A percentile compares a stretch with the other conserved stretches of the same genome.
phyloP scores from a whole-genome alignment of 2,797 vertebrate species.

The Phataginus tetradactyla region DNA sequence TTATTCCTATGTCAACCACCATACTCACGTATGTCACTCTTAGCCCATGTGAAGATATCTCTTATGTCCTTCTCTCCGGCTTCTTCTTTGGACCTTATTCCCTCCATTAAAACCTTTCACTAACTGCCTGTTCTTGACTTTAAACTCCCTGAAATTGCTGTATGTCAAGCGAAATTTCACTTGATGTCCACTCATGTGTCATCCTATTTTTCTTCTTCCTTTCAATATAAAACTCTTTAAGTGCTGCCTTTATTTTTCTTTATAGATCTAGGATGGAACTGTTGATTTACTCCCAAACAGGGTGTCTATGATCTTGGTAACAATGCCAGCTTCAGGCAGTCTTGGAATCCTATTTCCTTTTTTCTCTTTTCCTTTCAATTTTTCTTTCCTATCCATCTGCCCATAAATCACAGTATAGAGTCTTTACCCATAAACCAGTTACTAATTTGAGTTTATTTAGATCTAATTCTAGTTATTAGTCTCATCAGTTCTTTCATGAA shows the following conservation, averaged over 20 bases:
- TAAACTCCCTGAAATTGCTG: background rate
- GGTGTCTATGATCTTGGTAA: background rate
- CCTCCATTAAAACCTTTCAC: background rate
- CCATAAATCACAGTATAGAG: background rate
- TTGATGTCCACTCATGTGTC: background rate
- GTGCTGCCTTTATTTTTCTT: background rate
- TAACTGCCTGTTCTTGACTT: background rate
- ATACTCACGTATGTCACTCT: rapidly evolving
- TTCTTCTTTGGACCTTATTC: background rate
- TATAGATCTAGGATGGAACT: background rate
- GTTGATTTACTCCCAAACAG: background rate
- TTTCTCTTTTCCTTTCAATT: too few relatives aligned
- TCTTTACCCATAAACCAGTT: background rate
- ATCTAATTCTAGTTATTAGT: background rate
- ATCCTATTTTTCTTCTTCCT: background rate
- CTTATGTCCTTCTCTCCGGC: background rate
- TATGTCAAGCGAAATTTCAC: background rate
- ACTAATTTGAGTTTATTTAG: background rate
- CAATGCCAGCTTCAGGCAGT: background rate
- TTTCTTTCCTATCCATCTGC: too few relatives aligned
- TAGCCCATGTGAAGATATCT: background rate
- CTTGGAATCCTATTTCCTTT: background rate
- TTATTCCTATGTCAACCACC: background rate
- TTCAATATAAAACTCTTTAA: background rate
- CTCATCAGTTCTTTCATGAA: background rate